A percentile compares a stretch with the other conserved stretches of the same genome.
Evolutionary conservation across 2,797 vertebrate species (phyloP).

Genomic region (Sebastes hubbsi): DNA sequence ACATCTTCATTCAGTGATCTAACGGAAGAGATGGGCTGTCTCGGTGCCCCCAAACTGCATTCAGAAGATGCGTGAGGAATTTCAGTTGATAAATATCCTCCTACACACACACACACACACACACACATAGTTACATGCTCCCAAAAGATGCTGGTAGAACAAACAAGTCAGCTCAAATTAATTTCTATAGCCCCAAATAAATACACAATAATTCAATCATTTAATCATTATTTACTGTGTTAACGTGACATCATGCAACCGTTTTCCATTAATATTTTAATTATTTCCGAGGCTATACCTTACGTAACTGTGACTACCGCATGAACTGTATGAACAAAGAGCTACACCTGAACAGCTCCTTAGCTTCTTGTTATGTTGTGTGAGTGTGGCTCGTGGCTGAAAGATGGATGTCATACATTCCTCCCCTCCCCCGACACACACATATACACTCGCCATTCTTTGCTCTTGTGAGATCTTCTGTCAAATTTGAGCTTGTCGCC

Average conservation of each 20-base stretch:
- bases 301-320: not conserved
- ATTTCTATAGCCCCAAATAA: not conserved
- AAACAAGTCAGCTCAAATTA: not conserved
- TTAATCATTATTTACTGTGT: not conserved
- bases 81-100: conserved; percentile 23
- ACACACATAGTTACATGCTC: not conserved
- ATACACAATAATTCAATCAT: not conserved
- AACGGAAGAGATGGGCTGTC: not conserved
- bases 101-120: not conserved
- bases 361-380: not conserved
- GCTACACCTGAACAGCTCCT: not conserved
- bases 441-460: too few relatives aligned
- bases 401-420: too few relatives aligned
- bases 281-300: not conserved
- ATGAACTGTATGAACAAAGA: not conserved
- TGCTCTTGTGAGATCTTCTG: not conserved
- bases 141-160: not conserved
- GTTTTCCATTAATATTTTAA: not conserved
- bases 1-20: not conserved
- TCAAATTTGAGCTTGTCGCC: not conserved
- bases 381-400: too few relatives aligned
- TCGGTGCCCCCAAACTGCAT: conserved; percentile 7
- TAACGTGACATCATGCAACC: not conserved
- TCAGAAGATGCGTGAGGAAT: not conserved
- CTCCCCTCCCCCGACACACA: rapidly evolving